phyloP scores from a whole-genome alignment of 2,797 vertebrate genomes.

The Staurois parvus region DNA sequence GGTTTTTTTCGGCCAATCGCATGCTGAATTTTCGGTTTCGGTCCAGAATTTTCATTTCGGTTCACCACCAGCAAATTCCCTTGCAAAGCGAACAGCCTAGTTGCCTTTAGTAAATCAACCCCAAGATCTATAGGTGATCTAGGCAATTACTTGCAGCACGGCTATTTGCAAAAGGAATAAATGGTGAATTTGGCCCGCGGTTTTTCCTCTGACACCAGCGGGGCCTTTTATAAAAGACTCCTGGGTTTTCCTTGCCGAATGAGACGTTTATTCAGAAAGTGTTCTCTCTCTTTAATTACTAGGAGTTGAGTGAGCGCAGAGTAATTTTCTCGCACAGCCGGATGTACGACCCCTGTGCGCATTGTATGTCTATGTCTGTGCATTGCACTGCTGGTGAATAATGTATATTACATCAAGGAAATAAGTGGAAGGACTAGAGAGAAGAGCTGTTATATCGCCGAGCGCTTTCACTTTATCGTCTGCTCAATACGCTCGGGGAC shows the following conservation, averaged over 20 bases:
- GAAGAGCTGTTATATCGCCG: constrained; percentile 4
- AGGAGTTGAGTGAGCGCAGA: not conserved
- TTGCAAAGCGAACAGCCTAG: too few species aligned
- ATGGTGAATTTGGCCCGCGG: too few species aligned
- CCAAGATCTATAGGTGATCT: too few species aligned
- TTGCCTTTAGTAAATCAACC: too few species aligned
- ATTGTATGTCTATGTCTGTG: constrained; percentile 11
- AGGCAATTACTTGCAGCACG: too few species aligned
- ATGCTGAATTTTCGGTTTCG: too few species aligned
- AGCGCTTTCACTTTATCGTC: constrained; percentile 11
- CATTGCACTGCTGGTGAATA: not conserved
- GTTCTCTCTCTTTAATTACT: constrained; percentile 18
- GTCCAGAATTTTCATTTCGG: too few species aligned
- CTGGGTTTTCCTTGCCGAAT: not conserved
- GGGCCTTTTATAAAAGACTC: not conserved
- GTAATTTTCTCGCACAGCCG: constrained; percentile 9
- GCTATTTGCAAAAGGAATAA: too few species aligned
- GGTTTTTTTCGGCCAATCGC: too few species aligned
- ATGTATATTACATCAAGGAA: constrained; percentile 37
- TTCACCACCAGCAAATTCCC: too few species aligned
- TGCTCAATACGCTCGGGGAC: not conserved
- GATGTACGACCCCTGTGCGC: not conserved
- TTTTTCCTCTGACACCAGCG: too few species aligned
- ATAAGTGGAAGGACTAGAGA: constrained; percentile 10
- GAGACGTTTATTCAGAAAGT: not conserved